These are phyloP conservation scores for Athrips mouffetella DNA, from an alignment of 2,888 invertebrate species.

Conservation along the genomic window DNA sequence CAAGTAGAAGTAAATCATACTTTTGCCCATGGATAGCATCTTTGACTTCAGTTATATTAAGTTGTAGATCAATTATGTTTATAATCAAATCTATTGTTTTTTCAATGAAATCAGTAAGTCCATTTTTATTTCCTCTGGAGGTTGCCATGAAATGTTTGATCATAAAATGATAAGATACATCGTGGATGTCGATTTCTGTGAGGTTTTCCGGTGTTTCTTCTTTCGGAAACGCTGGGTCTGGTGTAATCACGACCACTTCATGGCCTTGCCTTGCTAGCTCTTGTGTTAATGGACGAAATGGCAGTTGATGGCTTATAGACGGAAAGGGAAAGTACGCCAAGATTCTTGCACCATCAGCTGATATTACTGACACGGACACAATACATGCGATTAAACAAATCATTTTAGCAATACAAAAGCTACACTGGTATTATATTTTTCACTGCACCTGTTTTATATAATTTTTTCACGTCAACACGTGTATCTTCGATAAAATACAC, in stretches of 20 bases:
- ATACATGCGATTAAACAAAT: no score
- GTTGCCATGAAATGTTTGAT: conserved; percentile 16
- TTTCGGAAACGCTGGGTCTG: conserved; percentile 49
- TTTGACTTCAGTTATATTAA: conserved; percentile 12
- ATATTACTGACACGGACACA: no score
- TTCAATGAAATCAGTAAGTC: no score
- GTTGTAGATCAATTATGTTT: conserved; percentile 17
- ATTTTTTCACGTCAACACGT: no score
- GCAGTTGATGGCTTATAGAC: conserved; percentile 65
- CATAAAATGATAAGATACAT: conserved; percentile 37
- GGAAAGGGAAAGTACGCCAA: conserved; percentile 49
- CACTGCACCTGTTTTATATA: no score
- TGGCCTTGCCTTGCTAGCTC: conserved; percentile 64
- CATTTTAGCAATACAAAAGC: no score
- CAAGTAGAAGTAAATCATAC: conserved; percentile 42
- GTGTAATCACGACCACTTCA: conserved; percentile 56
- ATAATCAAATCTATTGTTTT: no score
- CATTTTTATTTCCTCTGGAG: conserved; percentile 22
- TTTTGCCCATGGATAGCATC: conserved; percentile 16
- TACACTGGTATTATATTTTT: no score
- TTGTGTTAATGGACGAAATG: conserved; percentile 50
- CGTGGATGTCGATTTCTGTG: conserved; percentile 55
- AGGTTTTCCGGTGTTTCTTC: conserved; percentile 44
- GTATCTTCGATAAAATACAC: no score
- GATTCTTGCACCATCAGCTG: conserved; percentile 30